Percentiles rank a stretch among this genome's conserved stretches.
Conservation (phyloP, 2,797 vertebrate genomes). For the Hephaestus fuliginosus region DNA sequence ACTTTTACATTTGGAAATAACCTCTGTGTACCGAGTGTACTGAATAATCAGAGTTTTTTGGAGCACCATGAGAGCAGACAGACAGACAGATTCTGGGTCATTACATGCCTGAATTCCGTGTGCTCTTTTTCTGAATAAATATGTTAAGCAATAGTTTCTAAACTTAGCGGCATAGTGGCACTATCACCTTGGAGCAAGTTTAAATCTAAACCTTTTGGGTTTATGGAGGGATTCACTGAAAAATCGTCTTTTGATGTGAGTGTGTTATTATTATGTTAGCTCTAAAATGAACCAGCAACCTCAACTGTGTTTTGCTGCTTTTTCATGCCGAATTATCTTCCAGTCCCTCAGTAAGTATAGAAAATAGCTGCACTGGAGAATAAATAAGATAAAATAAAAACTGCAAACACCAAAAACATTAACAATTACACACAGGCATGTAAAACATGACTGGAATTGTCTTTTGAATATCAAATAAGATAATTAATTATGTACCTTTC, state of each 20-base stretch:
- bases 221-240: background rate
- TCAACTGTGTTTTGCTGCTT: background rate
- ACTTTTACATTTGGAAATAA: background rate
- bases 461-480: slow-evolving; percentile 6
- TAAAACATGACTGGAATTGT: background rate
- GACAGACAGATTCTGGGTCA: slow-evolving; percentile 10
- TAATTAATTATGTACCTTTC: background rate
- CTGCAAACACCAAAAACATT: background rate
- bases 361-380: background rate
- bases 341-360: background rate
- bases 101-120: background rate
- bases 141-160: slow-evolving; percentile 11
- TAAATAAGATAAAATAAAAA: background rate
- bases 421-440: background rate
- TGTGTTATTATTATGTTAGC: background rate
- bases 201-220: background rate
- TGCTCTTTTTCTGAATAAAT: slow-evolving; percentile 14
- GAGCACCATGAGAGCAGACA: background rate
- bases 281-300: background rate
- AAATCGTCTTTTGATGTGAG: background rate
- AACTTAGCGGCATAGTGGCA: background rate
- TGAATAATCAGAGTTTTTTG: background rate
- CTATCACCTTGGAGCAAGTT: background rate
- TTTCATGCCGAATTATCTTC: background rate
- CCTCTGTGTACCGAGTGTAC: too few relatives aligned